Conservation (phyloP, 1,140 invertebrate species). For the Sarcophaga peregrina region DNA sequence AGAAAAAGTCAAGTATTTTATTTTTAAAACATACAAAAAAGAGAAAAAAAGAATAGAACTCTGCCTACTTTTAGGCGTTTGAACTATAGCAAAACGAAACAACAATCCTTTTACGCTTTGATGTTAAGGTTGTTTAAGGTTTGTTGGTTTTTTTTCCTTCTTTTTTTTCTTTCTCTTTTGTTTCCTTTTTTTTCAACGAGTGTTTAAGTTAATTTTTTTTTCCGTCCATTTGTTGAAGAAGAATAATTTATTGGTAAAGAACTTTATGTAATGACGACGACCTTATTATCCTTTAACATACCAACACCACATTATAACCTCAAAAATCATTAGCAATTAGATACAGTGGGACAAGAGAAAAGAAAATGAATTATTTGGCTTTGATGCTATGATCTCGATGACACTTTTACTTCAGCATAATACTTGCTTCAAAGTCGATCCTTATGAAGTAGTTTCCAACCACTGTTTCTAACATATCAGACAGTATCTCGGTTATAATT, state of each 20-base stretch:
- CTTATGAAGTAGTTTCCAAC: no score
- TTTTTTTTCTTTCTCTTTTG: background rate
- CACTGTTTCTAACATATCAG: no score
- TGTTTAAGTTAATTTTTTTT: background rate
- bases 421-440: no score
- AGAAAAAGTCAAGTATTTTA: background rate
- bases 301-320: background rate
- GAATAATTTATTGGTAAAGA: slow-evolving; percentile 27
- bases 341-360: background rate
- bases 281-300: slow-evolving; percentile 37
- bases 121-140: no score
- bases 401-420: no score
- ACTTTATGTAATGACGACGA: slow-evolving; percentile 28
- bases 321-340: background rate
- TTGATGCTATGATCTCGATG: no score
- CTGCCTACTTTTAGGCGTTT: slow-evolving; percentile 16
- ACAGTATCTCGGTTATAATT: no score
- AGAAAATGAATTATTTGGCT: no score
- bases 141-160: no score
- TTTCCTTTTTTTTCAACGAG: background rate
- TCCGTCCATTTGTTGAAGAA: background rate
- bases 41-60: background rate
- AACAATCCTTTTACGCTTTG: background rate
- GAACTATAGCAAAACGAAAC: background rate
- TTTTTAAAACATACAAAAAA: background rate